These are phyloP conservation scores for Scartelaos histophorus DNA, from an alignment of 2,113 vertebrate species.

Conservation along the genomic window DNA sequence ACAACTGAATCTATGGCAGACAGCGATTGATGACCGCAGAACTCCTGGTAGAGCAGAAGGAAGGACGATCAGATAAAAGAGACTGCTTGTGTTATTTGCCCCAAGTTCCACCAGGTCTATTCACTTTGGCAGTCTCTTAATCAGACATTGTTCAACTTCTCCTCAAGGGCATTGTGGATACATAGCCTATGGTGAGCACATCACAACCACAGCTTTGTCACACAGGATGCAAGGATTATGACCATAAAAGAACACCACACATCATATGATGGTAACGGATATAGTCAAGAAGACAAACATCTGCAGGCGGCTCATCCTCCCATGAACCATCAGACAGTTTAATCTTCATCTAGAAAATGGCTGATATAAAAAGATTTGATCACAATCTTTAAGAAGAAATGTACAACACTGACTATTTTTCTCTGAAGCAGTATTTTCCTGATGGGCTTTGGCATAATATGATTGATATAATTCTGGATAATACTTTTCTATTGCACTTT, in stretches of 20 bases:
- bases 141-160: conserved; percentile 22
- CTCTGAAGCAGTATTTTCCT: neutral
- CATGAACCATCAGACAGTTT: conserved; percentile 1
- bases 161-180: conserved; percentile 17
- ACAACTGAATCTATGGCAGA: conserved; percentile 17
- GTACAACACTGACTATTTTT: neutral
- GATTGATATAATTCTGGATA: neutral
- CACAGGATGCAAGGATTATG: conserved; percentile 10
- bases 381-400: neutral
- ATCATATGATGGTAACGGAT: conserved; percentile 19
- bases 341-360: neutral
- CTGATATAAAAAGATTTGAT: neutral
- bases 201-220: conserved; percentile 22
- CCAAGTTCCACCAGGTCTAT: conserved; percentile 34
- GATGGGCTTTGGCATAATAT: neutral
- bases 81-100: conserved; percentile 43
- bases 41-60: conserved; percentile 30
- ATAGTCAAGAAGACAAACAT: conserved; percentile 21
- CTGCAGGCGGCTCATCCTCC: neutral
- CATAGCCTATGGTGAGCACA: neutral
- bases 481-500: neutral
- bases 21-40: conserved; percentile 52
- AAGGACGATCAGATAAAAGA: conserved; percentile 55
- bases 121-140: conserved; percentile 29
- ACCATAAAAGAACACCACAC: conserved; percentile 7